Percentiles rank a stretch among this genome's conserved stretches.
phyloP scores from a whole-genome alignment of 2,113 vertebrate genomes.

The Heptranchias perlo region DNA sequence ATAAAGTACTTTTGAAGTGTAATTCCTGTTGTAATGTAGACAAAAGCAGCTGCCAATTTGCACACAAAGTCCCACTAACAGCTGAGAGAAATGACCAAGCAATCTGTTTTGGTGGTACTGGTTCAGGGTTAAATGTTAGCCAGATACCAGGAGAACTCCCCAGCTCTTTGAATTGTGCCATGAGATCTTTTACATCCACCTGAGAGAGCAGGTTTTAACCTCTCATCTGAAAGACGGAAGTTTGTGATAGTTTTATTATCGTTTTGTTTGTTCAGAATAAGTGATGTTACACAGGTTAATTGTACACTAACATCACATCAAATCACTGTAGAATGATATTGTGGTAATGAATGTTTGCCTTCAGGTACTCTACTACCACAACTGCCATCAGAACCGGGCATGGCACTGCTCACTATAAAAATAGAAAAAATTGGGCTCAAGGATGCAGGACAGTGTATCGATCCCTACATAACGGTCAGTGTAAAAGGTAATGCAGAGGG shows the following conservation, averaged over 20 bases:
- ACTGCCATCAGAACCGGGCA: conserved; percentile 90
- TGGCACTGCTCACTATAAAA: conserved; percentile 86
- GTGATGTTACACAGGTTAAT: not conserved
- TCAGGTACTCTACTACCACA: conserved; percentile 89
- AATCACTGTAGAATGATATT: not conserved
- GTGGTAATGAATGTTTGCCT: conserved; percentile 43
- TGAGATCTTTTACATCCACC: not conserved
- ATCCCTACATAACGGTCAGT: conserved; percentile 91
- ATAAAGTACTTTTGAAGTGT: not conserved
- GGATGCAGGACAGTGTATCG: conserved; percentile 95
- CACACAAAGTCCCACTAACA: not conserved
- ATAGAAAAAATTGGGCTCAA: conserved; percentile 97
- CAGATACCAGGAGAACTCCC: not conserved
- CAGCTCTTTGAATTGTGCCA: not conserved
- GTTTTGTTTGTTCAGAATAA: not conserved
- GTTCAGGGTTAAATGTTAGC: not conserved
- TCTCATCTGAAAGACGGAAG: not conserved
- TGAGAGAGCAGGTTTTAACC: not conserved
- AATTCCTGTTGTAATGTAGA: not conserved
- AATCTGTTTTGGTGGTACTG: not conserved
- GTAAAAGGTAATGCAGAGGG: conserved; percentile 74
- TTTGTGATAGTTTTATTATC: not conserved
- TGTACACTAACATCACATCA: not conserved
- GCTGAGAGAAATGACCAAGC: not conserved
- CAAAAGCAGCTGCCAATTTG: not conserved